Evolutionary conservation across 2,888 invertebrate species (phyloP).

Genomic region (Phyto melanocephala): DNA sequence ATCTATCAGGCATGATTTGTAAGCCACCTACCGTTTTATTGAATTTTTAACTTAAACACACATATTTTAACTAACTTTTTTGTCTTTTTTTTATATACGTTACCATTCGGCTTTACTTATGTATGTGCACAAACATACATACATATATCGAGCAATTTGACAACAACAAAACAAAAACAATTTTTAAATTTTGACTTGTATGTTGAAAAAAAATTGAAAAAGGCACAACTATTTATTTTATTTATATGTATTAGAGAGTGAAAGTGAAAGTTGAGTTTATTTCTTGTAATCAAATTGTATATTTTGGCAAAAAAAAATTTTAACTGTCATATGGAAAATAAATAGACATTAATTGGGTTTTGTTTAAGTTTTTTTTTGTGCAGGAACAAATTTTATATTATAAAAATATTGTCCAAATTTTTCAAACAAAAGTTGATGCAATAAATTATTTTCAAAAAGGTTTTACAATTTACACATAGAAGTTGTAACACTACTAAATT

Average conservation of each 20-base stretch:
- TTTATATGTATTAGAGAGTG: conserved; percentile 43
- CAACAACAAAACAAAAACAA: background rate
- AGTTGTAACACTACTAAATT: background rate
- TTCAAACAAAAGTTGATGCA: conserved; percentile 20
- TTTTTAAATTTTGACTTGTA: conserved; percentile 38
- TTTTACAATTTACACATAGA: background rate
- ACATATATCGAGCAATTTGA: conserved; percentile 15
- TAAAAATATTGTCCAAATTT: conserved; percentile 15
- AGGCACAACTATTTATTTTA: background rate
- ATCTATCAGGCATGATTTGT: conserved; percentile 42
- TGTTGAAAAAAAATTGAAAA: conserved; percentile 34
- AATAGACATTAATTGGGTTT: conserved; percentile 60
- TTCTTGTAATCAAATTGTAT: conserved; percentile 49
- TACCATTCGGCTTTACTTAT: background rate
- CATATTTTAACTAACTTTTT: background rate
- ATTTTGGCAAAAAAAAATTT: conserved; percentile 54
- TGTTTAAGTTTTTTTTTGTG: conserved; percentile 23
- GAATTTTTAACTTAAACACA: background rate
- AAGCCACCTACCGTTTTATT: conserved; percentile 43
- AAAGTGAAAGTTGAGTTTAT: conserved; percentile 59
- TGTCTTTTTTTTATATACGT: background rate
- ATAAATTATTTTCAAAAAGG: conserved; percentile 35
- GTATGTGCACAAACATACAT: background rate
- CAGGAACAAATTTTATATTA: conserved; percentile 10
- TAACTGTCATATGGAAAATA: conserved; percentile 59